phyloP scores from a whole-genome alignment of 2,888 invertebrate species.

The Pammene fasciana region DNA sequence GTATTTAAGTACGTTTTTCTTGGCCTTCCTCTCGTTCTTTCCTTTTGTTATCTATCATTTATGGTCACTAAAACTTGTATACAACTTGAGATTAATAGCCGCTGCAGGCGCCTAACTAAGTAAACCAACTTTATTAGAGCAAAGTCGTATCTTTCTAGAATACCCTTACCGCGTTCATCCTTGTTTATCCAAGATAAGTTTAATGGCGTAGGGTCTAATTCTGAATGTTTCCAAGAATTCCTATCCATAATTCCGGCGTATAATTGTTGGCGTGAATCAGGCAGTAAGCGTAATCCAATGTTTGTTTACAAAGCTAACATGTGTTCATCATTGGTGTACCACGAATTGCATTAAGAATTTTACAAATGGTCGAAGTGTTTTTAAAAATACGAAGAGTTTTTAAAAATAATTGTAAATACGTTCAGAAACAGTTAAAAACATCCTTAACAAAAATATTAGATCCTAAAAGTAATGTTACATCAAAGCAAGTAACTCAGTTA shows the following conservation, averaged over 20 bases:
- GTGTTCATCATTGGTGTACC: conserved; percentile 3
- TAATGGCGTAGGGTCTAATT: conserved; percentile 10
- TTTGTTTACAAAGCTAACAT: conserved; percentile 7
- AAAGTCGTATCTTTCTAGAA: neutral
- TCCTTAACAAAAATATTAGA: too few relatives aligned
- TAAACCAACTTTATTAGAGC: neutral
- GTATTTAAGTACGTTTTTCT: neutral
- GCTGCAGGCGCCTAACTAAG: conserved; percentile 15
- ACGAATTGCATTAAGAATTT: too few relatives aligned
- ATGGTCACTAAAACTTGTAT: neutral
- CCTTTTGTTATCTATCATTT: neutral
- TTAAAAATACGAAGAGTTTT: too few relatives aligned
- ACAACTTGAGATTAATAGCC: conserved; percentile 11
- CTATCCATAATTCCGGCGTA: conserved; percentile 11
- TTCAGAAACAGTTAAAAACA: too few relatives aligned
- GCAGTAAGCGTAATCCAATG: neutral
- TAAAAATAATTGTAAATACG: too few relatives aligned
- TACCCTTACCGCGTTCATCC: neutral
- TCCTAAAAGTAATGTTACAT: too few relatives aligned
- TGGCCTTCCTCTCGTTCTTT: neutral
- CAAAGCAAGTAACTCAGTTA: too few relatives aligned
- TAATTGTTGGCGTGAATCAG: conserved; percentile 13
- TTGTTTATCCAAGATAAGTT: neutral
- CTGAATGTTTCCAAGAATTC: conserved; percentile 3
- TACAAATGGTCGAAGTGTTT: too few relatives aligned